Evolutionary conservation across 1,140 invertebrate genomes (phyloP), one percentile per base, ranked within the genome.

Genomic region (Eriocheir sinensis): DNA sequence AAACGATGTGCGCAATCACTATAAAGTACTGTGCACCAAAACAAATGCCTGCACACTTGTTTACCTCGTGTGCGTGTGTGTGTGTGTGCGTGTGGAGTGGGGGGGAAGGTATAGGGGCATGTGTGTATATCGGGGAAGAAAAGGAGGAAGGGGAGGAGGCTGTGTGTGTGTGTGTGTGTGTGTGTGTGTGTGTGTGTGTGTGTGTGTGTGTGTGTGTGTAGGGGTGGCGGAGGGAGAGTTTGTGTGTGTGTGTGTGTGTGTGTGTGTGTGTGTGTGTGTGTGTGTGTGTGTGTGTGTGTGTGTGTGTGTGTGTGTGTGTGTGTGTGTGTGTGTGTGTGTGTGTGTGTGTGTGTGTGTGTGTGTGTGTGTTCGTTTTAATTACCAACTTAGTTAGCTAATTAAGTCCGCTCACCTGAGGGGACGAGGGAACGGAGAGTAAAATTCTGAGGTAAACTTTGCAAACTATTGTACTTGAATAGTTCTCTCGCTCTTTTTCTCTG

Each of bases 291-390:
- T 60, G 53, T 60, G 53, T 6, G 53, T 60, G 8, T 60, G 53
- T 60, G 53, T 60, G 21, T 27, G 53, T 6, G 60, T 72, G 60
- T 72, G 60, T n/a, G 60, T n/a, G 60, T n/a, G 60, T n/a, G 60
- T 0, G 60, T n/a, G 60, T 72, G 60, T 72, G 60, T 72, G 60
- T 72, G 60, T 72, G 60, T 8, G 60, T 72, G 60, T 72, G 60
- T 72, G 60, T 72, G 60, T 72, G 60, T 72, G 60, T 72, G 21
- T 72, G 60, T 72, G 60, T 72, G 60, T 72, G 60, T 72, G 21
- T 17, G 60, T 72, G 1, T 17, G 60, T 72, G 12, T n/a, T n/a
- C n/a, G n/a, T n/a, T n/a, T 72, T 27, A n/a, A 72, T 27, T 72
- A 53, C 48, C 48, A 53, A 53, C 12, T 53, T 53, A 53, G 60